Evolutionary conservation across 2,888 invertebrate genomes (phyloP).

Genomic region (Melieria picta): DNA sequence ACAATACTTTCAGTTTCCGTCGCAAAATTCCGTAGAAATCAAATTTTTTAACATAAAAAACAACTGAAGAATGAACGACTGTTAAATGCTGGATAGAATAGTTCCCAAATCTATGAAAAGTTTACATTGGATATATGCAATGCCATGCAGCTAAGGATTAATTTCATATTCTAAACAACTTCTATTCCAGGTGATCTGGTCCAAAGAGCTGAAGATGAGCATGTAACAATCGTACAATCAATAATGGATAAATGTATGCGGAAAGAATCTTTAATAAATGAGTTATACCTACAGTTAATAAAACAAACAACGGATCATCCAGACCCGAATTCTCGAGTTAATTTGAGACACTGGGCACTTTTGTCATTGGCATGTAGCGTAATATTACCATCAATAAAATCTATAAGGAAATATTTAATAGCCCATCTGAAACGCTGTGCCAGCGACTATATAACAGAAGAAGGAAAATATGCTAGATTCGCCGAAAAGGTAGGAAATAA

Average conservation of each 20-base stretch:
- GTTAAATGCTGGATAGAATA: no score
- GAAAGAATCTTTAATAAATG: conserved; percentile 87
- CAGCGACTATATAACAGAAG: conserved; percentile 88
- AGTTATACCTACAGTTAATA: conserved; percentile 90
- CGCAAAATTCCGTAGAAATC: no score
- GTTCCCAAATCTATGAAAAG: no score
- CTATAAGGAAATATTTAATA: conserved; percentile 85
- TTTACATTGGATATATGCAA: no score
- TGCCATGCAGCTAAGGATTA: no score
- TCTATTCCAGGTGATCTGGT: conserved; percentile 69
- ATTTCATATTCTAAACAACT: not conserved
- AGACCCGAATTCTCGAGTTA: conserved; percentile 87
- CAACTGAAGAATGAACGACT: no score
- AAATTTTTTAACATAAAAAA: no score
- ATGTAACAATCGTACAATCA: conserved; percentile 87
- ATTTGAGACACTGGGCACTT: conserved; percentile 92
- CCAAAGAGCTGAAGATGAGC: conserved; percentile 84
- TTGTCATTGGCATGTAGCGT: conserved; percentile 83
- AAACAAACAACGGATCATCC: conserved; percentile 95
- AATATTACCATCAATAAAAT: conserved; percentile 86
- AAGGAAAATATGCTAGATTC: conserved; percentile 93
- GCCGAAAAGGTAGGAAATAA: conserved; percentile 79
- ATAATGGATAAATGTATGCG: conserved; percentile 92
- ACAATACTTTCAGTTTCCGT: no score
- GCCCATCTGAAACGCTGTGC: conserved; percentile 90